These are phyloP conservation scores for Drosophila trapezifrons DNA, from an alignment of 1,140 invertebrate species.

Conservation along the genomic window DNA sequence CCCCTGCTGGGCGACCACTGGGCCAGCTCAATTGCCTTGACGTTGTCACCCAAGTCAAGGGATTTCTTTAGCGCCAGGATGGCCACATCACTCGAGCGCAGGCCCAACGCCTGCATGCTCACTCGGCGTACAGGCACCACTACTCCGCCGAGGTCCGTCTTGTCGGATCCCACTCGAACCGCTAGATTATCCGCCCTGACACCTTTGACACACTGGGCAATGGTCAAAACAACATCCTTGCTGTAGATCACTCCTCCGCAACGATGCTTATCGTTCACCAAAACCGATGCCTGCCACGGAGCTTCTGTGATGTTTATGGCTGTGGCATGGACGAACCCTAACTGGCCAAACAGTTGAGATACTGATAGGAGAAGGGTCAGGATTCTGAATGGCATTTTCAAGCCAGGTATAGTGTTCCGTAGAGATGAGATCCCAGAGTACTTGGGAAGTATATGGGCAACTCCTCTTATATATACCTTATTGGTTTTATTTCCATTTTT, in stretches of 20 bases:
- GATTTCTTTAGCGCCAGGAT: conserved; percentile 2
- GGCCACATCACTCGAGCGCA: conserved; percentile 21
- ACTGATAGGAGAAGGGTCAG: not conserved
- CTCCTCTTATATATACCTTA: not conserved
- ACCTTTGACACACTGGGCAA: conserved; percentile 8
- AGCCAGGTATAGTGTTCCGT: not conserved
- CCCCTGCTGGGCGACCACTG: not conserved
- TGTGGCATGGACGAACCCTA: no score
- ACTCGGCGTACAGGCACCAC: not conserved
- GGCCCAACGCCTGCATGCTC: not conserved
- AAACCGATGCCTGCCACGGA: conserved; percentile 21
- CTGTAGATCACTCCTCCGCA: conserved; percentile 20
- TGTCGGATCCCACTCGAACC: conserved; percentile 13
- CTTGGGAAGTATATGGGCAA: not conserved
- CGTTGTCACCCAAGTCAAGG: not conserved
- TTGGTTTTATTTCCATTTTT: not conserved
- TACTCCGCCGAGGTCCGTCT: not conserved
- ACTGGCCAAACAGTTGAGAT: not conserved
- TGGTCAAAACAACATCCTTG: conserved; percentile 11
- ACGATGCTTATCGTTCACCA: not conserved
- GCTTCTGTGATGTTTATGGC: not conserved
- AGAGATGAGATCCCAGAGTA: not conserved
- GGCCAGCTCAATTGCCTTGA: conserved; percentile 8
- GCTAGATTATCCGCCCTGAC: not conserved
- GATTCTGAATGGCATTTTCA: conserved; percentile 3